Evolutionary conservation across 53 echinoderm and acorn worm genomes (phyloP), one percentile per base, ranked within the genome.

Genomic region (Mesocentrotus franciscanus): DNA sequence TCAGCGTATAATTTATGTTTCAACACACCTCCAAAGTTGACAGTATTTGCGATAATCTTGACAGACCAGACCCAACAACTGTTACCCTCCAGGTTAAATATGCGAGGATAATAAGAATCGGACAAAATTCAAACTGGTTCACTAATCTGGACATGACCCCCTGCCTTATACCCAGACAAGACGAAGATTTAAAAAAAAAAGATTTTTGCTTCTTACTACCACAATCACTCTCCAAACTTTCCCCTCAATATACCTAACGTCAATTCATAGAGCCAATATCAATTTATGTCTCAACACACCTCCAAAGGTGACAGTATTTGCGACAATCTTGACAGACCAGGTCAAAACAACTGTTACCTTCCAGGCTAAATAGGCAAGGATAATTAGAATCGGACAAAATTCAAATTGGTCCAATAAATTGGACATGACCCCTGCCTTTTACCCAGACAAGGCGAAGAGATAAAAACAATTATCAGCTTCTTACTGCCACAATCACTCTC

Each of bases 81-180:
- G 74, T 30, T 74, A 10, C 3, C n/a, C 27, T 1, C 12, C 9
- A 74, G 3, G 74, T 13, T 29, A 9, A 9, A 29, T 27, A 29
- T 74, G 29, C 74, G 0, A 74, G 27, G 10, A 74, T 74, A 74
- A 74, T 74, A 10, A 32, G 32, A 74, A 74, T 30, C 74, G 32
- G 74, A 17, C 32, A 30, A 74, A 32, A 30, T 74, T 74, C 74
- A 30, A 32, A 74, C 30, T 74, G 74, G 29, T 74, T 18, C 74
- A 74, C 29, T 74, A 30, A 74, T 30, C 49, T 74, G 74, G 74
- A 74, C 74, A 74, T 74, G 74, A 74, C 74, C 74, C 72, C 72
- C 32, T 12, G 6, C 32, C 4, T 29, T 74, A 30, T 29, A 9
- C 3, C 74, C 30, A 74, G 32, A 74, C 74, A 74, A 74, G 74